These are phyloP conservation scores for Anthrax anthrax DNA, from an alignment of 2,888 invertebrate genomes.

Conservation along the genomic window DNA sequence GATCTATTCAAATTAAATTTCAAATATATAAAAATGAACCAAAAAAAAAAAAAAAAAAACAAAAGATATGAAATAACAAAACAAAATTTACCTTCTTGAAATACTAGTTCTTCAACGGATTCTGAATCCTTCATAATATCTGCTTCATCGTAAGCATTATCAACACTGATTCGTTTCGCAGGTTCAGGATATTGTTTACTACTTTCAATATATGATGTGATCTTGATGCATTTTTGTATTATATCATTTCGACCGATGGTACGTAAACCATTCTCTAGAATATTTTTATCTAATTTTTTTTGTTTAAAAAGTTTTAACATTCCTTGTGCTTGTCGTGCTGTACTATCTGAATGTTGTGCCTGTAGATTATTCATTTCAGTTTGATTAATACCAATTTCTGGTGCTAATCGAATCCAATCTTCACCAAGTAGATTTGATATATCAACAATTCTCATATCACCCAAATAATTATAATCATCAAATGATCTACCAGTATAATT, in stretches of 20 bases:
- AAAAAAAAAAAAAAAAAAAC: too few relatives aligned
- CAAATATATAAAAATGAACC: neutral
- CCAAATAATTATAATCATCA: conserved; percentile 41
- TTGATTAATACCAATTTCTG: conserved; percentile 54
- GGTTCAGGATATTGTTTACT: conserved; percentile 5
- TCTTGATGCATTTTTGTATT: conserved; percentile 62
- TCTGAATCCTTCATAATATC: conserved; percentile 55
- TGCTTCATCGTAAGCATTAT: conserved; percentile 43
- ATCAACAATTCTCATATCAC: conserved; percentile 54
- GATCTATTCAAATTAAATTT: too few relatives aligned
- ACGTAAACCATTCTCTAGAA: conserved; percentile 69
- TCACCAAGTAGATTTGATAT: conserved; percentile 57
- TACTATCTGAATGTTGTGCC: conserved; percentile 56
- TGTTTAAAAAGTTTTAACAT: conserved; percentile 46
- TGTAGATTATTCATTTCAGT: conserved; percentile 62
- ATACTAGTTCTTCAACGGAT: conserved; percentile 33
- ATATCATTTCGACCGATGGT: conserved; percentile 85
- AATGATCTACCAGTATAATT: conserved; percentile 7
- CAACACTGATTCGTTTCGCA: conserved; percentile 34
- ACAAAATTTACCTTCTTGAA: conserved; percentile 32
- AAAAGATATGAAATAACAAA: too few relatives aligned
- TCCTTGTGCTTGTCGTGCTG: conserved; percentile 60
- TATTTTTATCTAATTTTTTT: conserved; percentile 39
- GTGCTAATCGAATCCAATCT: conserved; percentile 55
- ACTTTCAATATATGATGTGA: conserved; percentile 12